Evolutionary conservation across 2,888 invertebrate species (phyloP), one percentile per base, ranked within the genome.

Genomic region (Latrodectus elegans): DNA sequence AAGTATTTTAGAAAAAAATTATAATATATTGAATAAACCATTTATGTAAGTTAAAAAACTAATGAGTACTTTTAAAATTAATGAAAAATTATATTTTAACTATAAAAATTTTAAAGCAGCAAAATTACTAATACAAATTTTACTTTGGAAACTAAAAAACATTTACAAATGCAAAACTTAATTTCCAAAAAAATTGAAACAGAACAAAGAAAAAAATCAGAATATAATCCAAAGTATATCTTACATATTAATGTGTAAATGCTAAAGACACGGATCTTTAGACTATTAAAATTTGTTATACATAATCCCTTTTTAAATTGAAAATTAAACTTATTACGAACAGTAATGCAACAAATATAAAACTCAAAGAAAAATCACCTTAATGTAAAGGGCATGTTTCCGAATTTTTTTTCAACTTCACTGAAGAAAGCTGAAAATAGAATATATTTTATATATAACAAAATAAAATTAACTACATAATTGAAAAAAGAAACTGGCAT

Each of bases 311-410:
- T 1, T 22, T 22, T 22, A 22, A 22, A 22, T 22, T 22, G 22
- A 22, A 38, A 6, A 6, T 67, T 49, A 49, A 49, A 49, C 12
- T 71, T 10, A 9, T 75, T 75, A 64, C 15, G 38, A 75, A 3
- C 2, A 68, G 15, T 51, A 22, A 52, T 38, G 3, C n/a, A 70
- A 26, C 14, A 55, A 26, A 67, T 10, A 70, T 55, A 4, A 26
- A 51, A 12, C 8, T 51, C n/a, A 17, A 73, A 77, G 85, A 90
- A 89, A 17, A 17, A 70, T 67, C 90, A 92, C 92, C 94, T 95
- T 91, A 99, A 94, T 92, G 99, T 98, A 93, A 99, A 99, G 38
- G 99, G 99, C 99, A 99, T 98, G 87, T 95, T 95, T 72, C 97
- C 97, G 92, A 97, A 96, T 93, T 97, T 98, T 92, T 96, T 95